Percentiles rank a stretch among this genome's conserved stretches.
Conservation (phyloP, 2,113 vertebrate species). For the Scomber colias region DNA sequence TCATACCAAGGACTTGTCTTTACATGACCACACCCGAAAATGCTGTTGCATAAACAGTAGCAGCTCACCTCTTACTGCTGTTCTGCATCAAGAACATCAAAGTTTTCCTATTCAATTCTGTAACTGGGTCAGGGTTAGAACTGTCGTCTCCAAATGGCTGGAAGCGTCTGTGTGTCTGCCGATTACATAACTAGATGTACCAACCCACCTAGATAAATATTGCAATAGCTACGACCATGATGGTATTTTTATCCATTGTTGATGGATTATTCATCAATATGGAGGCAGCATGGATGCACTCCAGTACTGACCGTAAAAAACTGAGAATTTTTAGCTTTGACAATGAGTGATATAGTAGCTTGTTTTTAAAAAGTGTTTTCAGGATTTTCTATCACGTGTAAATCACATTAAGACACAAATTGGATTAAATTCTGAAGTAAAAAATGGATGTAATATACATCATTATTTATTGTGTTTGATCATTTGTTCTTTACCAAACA, state of each 20-base stretch:
- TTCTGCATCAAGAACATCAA: background rate
- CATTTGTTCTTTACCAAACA: no score
- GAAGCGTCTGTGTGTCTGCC: constrained; percentile 55
- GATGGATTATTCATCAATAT: constrained; percentile 72
- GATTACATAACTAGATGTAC: constrained; percentile 70
- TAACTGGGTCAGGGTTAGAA: constrained; percentile 63
- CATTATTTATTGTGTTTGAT: no score
- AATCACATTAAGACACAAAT: no score
- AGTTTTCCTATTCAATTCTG: constrained; percentile 11
- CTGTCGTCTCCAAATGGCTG: constrained; percentile 52
- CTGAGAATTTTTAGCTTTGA: constrained; percentile 7
- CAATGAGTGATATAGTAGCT: background rate
- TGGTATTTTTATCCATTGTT: constrained; percentile 73
- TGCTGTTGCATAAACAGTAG: background rate
- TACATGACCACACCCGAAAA: constrained; percentile 11
- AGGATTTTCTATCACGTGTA: no score
- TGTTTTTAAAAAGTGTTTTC: background rate
- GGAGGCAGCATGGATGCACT: constrained; percentile 18
- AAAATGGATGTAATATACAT: no score
- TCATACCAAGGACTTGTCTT: background rate
- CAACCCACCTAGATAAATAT: constrained; percentile 74
- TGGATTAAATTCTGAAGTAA: no score
- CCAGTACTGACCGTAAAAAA: background rate
- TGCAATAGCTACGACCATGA: constrained; percentile 52
- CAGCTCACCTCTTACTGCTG: background rate